phyloP scores from a whole-genome alignment of 1,140 invertebrate genomes.

The Bilobella aurantiaca region DNA sequence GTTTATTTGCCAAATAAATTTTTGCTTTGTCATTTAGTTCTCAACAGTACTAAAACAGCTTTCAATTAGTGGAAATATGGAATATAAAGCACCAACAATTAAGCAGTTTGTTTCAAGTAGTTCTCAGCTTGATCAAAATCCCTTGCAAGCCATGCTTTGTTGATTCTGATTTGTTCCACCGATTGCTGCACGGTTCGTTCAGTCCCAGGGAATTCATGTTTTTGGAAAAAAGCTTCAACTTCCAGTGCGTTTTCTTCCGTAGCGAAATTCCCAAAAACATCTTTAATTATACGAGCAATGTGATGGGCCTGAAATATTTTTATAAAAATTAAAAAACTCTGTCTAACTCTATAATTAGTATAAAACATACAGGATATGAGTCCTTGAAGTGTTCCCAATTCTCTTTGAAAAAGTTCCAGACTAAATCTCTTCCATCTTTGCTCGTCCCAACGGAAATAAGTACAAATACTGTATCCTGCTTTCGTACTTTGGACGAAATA shows the following conservation, averaged over 20 bases:
- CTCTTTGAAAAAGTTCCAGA: conserved; percentile 43
- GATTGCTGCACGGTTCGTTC: conserved; percentile 45
- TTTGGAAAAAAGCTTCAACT: conserved; percentile 45
- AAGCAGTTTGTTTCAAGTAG: not conserved
- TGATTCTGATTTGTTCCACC: conserved; percentile 46
- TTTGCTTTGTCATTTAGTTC: no score
- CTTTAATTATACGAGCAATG: conserved; percentile 43
- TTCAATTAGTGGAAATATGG: no score
- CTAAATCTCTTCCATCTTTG: conserved; percentile 42
- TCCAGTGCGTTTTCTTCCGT: conserved; percentile 45
- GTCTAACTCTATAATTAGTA: not conserved
- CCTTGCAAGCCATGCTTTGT: conserved; percentile 43
- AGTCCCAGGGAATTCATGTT: conserved; percentile 43
- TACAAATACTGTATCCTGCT: conserved; percentile 45
- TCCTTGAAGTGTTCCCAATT: conserved; percentile 36
- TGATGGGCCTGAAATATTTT: conserved; percentile 39
- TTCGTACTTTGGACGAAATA: conserved; percentile 45
- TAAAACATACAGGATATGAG: not conserved
- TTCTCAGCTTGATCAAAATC: conserved; percentile 34
- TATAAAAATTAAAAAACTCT: not conserved
- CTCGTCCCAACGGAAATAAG: conserved; percentile 43
- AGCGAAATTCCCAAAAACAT: conserved; percentile 44
- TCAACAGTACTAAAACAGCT: no score
- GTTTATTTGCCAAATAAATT: no score
- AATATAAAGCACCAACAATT: not conserved